Evolutionary conservation across 2,888 invertebrate genomes (phyloP), one percentile per base, ranked within the genome.

Genomic region (Drosophila sordidula): DNA sequence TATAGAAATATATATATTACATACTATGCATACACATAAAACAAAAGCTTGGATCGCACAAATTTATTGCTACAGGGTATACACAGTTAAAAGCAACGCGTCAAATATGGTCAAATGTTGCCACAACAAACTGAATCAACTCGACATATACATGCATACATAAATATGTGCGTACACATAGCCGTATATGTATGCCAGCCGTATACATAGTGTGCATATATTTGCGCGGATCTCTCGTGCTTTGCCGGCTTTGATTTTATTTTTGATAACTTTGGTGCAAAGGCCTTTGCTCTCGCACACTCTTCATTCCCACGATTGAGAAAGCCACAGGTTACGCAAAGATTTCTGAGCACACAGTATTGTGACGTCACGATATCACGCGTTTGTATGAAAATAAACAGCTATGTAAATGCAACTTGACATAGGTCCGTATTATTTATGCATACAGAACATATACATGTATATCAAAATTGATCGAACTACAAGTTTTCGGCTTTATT

Each of bases 161-260:
- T 9, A 67, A 18, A 56, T 42, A 36, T 54, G 50, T 77, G 36
- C 26, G 41, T 14, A 32, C 25, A 26, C 18, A 63, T 47, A 26
- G 18, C 34, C 62, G 64, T 44, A 49, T 50, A 64, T 49, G 42
- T 63, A 63, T 42, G 18, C 9, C 14, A 6, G 12, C 34, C 4
- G 49, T 51, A 45, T 26, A 22, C 14, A 39, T 46, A 26, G 36
- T 14, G 50, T 56, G 36, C 42, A 52, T 39, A 34, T 44, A 44
- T 58, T 44, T 75, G 38, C 51, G 36, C 14, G 42, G 42, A 75
- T 62, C 32, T 3, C 34, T 12, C 72, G 42, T 57, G 42, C 45
- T 85, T 83, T 82, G 86, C 83, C 83, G 83, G 83, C 82, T 87
- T 78, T 52, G 70, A 65, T 64, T 83, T 80, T 72, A 82, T 87